Evolutionary conservation across 2,888 invertebrate species (phyloP), one percentile per base, ranked within the genome.

Genomic region (Cataglyphis altisquamis): DNA sequence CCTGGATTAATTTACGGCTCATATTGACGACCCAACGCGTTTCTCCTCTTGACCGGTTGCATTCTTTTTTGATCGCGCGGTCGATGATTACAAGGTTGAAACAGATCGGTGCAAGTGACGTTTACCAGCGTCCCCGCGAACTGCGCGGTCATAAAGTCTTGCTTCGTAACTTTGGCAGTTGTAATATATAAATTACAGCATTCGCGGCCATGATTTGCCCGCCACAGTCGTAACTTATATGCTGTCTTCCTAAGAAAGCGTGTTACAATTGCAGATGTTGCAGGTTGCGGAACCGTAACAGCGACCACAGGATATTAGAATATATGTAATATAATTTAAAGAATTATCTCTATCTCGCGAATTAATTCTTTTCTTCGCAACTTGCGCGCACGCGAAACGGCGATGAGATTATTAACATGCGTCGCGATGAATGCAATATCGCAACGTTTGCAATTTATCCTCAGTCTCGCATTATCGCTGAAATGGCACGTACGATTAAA

Each of bases 101-200:
- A 32, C 66, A 39, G 80, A 84, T 89, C 84, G 82, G 63, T 72
- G 52, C 18, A 81, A 82, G 63, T 52, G 83, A 87, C 84, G 87
- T 86, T 89, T 86, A 84, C 84, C 55, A 52, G 57, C 84, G 67
- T 41, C 81, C 41, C 68, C 57, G 67, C 63, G 62, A 80, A 66
- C 63, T 72, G 29, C 67, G 63, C 48, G 25, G 74, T 45, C 62
- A 73, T 85, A 89, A 90, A 86, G 80, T 84, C 83, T 85, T 87
- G 85, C 88, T 88, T 85, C 75, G 85, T 83, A 90, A 87, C 90
- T 89, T 90, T 82, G 89, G 87, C 90, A 90, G 87, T 87, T 88
- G 88, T 90, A 88, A 90, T 88, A 55, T 88, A 90, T 90, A 90
- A 89, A 89, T 89, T 88, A 84, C 88, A 78, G 82, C 63, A 68